Evolutionary conservation across 2,797 vertebrate genomes (phyloP), one percentile per base, ranked within the genome.

Genomic region (Mionectes olivaceus): DNA sequence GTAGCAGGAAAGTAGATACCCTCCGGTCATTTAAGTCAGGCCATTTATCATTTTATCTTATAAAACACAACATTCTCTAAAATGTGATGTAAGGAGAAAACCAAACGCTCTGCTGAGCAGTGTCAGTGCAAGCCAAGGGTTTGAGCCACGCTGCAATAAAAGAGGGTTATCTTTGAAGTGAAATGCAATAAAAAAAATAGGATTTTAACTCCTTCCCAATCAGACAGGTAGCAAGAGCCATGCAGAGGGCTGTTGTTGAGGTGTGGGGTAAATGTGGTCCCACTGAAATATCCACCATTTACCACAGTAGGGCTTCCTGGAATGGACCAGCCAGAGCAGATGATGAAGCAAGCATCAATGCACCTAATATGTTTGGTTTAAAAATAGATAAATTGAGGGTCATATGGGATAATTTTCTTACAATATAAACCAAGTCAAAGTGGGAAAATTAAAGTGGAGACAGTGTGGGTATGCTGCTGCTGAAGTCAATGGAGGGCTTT

Each of bases 1-100:
- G 87, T 91, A 95, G 81, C 90, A 88, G 77, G 79, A 85, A 94
- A 94, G 89, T 82, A 84, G 91, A 87, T 89, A 83, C 82, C 89
- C 95, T 95, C 76, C 35, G 78, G 84, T 96, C 94, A 91, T 85
- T 88, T 83, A 39, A 92, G 94, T 95, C 89, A 73, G 90, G 74
- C 77, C 95, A 87, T 96, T 96, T 97, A 94, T 97, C 96, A 94
- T 95, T 96, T 97, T 95, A 93, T 93, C 94, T 91, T 93, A 82
- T 90, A 90, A 95, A 96, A 93, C 91, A 90, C 83, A 94, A 76
- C 95, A 46, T 80, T 90, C 11, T 0, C 95, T 94, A 83, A 92
- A 90, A 94, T 35, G 65, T 2, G 53, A 67, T 69, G 88, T 93
- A 84, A 94, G 88, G 83, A 93, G 84, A 87, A 91, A 93, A 60